phyloP scores from a whole-genome alignment of 2,888 invertebrate genomes.

The Diarsia brunnea region DNA sequence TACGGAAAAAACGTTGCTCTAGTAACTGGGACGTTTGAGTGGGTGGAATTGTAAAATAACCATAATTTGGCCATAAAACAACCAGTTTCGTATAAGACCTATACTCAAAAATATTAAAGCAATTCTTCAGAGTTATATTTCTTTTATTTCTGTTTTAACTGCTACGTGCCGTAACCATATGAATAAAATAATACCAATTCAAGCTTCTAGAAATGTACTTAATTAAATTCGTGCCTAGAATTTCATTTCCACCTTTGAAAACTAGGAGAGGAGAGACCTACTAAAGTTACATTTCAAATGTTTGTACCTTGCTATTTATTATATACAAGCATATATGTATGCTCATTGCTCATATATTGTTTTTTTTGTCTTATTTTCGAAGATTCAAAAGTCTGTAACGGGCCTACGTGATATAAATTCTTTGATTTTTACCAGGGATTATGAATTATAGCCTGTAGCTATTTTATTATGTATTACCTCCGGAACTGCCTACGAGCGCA shows the following conservation, averaged over 20 bases:
- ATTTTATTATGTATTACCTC: neutral
- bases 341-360: too few species aligned
- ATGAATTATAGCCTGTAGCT: too few species aligned
- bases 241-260: neutral
- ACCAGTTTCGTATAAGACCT: neutral
- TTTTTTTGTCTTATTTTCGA: neutral
- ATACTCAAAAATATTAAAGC: neutral
- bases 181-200: neutral
- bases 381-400: neutral
- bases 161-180: neutral
- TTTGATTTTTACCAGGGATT: neutral
- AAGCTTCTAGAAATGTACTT: neutral
- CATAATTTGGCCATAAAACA: conserved; percentile 30
- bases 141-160: conserved; percentile 5
- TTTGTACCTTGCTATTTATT: neutral
- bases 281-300: neutral
- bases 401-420: neutral
- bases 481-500: conserved; percentile 1
- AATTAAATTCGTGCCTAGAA: neutral
- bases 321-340: too few species aligned
- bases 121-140: conserved; percentile 7
- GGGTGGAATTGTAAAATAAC: conserved; percentile 27
- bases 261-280: neutral
- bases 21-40: too few species aligned
- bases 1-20: too few species aligned